These are phyloP conservation scores for Sclerodermus sp. DNA, from an alignment of 2,888 invertebrate species.

Conservation along the genomic window DNA sequence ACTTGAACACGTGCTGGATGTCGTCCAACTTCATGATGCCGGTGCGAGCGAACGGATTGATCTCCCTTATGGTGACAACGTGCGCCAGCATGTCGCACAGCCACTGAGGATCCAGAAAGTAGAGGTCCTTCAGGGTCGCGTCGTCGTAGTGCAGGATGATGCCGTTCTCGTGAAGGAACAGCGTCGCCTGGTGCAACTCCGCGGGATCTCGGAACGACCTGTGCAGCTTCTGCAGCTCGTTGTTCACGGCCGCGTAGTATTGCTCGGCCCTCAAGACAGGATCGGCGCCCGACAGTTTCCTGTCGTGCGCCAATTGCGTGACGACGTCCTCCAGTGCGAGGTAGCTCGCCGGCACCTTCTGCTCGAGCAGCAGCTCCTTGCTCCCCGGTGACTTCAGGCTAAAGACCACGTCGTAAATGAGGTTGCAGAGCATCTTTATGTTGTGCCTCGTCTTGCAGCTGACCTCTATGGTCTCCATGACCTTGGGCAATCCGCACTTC, in stretches of 20 bases:
- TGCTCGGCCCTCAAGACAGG: slow-evolving; percentile 84
- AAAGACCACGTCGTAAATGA: slow-evolving; percentile 92
- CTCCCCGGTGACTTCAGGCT: slow-evolving; percentile 88
- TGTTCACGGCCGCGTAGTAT: slow-evolving; percentile 60
- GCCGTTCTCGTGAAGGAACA: slow-evolving; percentile 98
- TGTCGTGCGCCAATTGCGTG: slow-evolving; percentile 76
- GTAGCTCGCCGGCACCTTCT: slow-evolving; percentile 95
- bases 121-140: slow-evolving; percentile 89
- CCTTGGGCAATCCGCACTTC: slow-evolving; percentile 91
- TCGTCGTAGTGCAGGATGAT: slow-evolving; percentile 94
- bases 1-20: slow-evolving; percentile 88
- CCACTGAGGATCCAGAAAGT: slow-evolving; percentile 98
- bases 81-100: slow-evolving; percentile 96
- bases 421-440: slow-evolving; percentile 83
- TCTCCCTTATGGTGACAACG: slow-evolving; percentile 95
- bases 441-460: slow-evolving; percentile 88
- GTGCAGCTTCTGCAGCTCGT: slow-evolving; percentile 68
- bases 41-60: slow-evolving; percentile 90
- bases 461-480: slow-evolving; percentile 91
- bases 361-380: slow-evolving; percentile 87
- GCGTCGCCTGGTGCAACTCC: slow-evolving; percentile 92
- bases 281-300: slow-evolving; percentile 70
- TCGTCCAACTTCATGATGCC: slow-evolving; percentile 94
- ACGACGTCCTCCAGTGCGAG: slow-evolving; percentile 93
- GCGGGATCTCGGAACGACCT: slow-evolving; percentile 83